Base-by-base conservation (phyloP, 2,113 vertebrate genomes). In the Oncorhynchus masou region DNA sequence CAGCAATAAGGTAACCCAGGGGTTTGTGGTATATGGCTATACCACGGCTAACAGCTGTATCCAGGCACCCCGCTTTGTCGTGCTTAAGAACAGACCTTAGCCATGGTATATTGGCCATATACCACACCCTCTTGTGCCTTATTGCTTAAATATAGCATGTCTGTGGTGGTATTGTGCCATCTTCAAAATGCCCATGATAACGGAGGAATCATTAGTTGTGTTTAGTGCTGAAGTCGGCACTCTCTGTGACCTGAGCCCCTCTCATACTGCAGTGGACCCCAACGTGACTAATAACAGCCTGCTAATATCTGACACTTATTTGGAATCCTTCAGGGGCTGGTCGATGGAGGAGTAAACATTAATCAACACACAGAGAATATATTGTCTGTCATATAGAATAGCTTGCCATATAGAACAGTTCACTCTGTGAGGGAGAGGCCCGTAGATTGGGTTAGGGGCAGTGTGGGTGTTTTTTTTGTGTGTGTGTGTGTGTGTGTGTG, bases 331-430 rank as follows among this genome's bases (percentile, higher is more conserved):
- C 79, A 72, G 79, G 71, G 76, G 59, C 73, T 84, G 79, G 75
- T 81, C 57, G 45, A 75, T 78, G 81, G 11, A 79, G 3, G 27
- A 31, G 62, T 74, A 84, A 86, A 78, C 62, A 85, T 83, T 60
- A 83, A 74, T 72, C 68, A 70, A 45, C 67, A 69, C 79, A 74
- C 39, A 83, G 69, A 77, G 74, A 74, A 75, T 9, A 20, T n/a
- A 80, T 72, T 82, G 74, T 85, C 83, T 73, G 70, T 19, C 34
- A 22, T 60, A 34, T 19, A 67, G 25, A 66, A 65, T 66, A 45
- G 2, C 45, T 66, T 45, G 68, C 68, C 57, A 65, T 73, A 75
- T 22, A 45, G 39, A 45, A 25, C 15, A 67, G 48, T 66, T 79
- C 64, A 80, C 77, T 51, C 29, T 16, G 75, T 39, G 79, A 64